phyloP scores from a whole-genome alignment of 2,113 vertebrate genomes.

The Nipponia nippon region DNA sequence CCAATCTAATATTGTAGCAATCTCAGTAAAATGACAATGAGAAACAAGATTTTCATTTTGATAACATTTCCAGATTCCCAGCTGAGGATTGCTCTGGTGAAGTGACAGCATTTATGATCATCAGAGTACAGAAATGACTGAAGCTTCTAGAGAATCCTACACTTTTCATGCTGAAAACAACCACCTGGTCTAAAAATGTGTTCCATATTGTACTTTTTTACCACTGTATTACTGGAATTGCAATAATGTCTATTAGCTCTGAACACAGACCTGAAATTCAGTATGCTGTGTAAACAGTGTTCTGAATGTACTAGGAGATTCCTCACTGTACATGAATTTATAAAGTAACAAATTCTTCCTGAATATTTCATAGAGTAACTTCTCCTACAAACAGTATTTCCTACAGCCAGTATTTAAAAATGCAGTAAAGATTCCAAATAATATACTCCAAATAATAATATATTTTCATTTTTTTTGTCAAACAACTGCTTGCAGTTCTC shows the following conservation, averaged over 20 bases:
- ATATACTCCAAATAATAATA: neutral
- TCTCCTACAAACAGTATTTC: neutral
- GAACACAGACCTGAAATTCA: neutral
- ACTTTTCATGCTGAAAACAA: neutral
- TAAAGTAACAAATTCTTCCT: neutral
- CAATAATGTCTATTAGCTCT: neutral
- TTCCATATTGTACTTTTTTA: neutral
- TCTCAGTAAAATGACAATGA: neutral
- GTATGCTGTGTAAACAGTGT: neutral
- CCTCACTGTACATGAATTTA: neutral
- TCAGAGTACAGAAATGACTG: neutral
- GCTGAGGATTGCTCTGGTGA: neutral
- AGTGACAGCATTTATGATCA: neutral
- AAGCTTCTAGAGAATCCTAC: neutral
- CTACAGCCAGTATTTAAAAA: neutral
- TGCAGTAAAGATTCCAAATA: neutral
- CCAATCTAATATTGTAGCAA: neutral
- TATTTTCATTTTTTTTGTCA: neutral
- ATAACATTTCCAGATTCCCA: neutral
- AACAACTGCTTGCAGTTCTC: neutral
- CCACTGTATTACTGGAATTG: neutral
- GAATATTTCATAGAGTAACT: neutral
- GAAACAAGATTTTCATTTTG: neutral
- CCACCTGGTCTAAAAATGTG: neutral
- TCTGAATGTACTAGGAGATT: neutral